Percentiles rank a stretch among this genome's conserved stretches.
These are phyloP conservation scores for Zygaena filipendulae DNA, from an alignment of 2,888 invertebrate species.

Conservation along the genomic window DNA sequence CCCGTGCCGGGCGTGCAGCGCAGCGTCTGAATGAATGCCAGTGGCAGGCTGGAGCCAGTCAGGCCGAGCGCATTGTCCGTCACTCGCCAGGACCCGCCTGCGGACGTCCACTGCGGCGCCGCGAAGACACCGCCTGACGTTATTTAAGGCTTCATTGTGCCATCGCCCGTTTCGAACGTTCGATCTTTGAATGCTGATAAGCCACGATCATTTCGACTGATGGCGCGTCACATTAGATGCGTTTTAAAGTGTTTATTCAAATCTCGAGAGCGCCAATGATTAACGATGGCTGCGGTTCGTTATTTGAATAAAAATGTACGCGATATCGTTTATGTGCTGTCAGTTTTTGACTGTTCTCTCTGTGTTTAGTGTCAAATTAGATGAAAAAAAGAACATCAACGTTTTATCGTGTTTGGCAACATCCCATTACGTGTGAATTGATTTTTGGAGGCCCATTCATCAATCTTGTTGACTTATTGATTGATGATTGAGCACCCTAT, in stretches of 20 bases:
- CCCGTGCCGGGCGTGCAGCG: constrained; percentile 22
- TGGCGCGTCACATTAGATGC: constrained; percentile 48
- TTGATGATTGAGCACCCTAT: constrained; percentile 48
- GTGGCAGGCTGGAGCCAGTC: constrained; percentile 37
- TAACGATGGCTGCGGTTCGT: background rate
- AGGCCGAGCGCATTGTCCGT: constrained; percentile 50
- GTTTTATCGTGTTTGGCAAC: constrained; percentile 23
- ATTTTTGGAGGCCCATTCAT: constrained; percentile 49
- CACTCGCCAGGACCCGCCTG: constrained; percentile 36
- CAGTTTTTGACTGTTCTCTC: background rate
- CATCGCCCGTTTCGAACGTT: constrained; percentile 31
- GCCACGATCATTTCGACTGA: constrained; percentile 48
- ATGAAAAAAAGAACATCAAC: constrained; percentile 25
- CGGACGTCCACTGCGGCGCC: constrained; percentile 54
- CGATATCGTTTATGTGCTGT: background rate
- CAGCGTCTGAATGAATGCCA: constrained; percentile 32
- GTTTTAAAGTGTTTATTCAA: constrained; percentile 1
- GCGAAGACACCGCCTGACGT: constrained; percentile 46
- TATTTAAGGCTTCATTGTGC: constrained; percentile 65
- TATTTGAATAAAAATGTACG: background rate
- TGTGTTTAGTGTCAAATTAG: constrained; percentile 60
- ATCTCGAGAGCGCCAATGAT: background rate
- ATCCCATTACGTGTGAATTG: constrained; percentile 54
- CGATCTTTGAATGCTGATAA: constrained; percentile 55
- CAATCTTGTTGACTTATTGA: constrained; percentile 60